Evolutionary conservation across 1,140 invertebrate genomes (phyloP), one percentile per base, ranked within the genome.

Genomic region (Tyrophagus putrescentiae): DNA sequence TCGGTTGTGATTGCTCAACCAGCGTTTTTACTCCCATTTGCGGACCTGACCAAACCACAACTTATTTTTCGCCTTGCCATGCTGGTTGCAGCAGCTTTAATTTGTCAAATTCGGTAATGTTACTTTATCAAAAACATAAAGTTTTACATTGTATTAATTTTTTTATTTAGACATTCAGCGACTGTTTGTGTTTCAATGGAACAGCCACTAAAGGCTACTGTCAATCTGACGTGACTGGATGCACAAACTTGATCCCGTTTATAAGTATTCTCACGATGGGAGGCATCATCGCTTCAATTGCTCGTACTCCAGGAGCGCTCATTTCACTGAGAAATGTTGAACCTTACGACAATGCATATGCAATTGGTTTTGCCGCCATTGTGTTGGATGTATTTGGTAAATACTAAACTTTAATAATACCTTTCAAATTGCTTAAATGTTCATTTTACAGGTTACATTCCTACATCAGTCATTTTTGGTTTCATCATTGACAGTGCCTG

Each of bases 1-100:
- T 25, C 27, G 42, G 65, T 23, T 70, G 69, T 50, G 59, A 65
- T 33, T 70, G 69, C 61, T 42, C 41, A 33, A 42, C 16, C 11
- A 34, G 57, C 18, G 16, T 25, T 18, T 68, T 60, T 45, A 48
- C 65, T 50, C 86, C 87, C 4, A 80, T 91, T 54, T 93, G 88
- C 68, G 64, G 57, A 23, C 71, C 73, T 18, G 84, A 89, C 69
- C 79, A 80, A 0, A 79, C 72, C 67, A 90, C 85, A 9, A 62
- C 62, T 1, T 92, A 90, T 70, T 84, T 86, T 68, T 89, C 86
- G 36, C 82, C 87, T 27, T 93, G 88, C 71, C 84, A 88, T 70
- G 87, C 87, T 33, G 88, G 87, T 28, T 93, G 89, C 68, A 61
- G 11, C 28, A 21, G 9, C 7, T n/a, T 23, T 7, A 39, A 57